Base-by-base conservation (phyloP, 2,113 vertebrate species). In the Pitta sordida region DNA sequence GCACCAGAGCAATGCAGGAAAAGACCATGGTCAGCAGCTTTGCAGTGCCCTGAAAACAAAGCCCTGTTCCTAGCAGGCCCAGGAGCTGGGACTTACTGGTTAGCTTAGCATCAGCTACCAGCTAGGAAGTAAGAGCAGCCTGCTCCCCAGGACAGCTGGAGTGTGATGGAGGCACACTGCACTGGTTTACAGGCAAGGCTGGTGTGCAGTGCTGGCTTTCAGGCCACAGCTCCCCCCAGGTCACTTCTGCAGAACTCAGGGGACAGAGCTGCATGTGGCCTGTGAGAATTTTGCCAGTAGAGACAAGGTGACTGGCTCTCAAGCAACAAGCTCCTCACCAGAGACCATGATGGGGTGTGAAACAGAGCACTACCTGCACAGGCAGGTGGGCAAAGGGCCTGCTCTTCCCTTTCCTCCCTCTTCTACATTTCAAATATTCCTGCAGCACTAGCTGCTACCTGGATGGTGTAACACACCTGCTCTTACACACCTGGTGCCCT, bases 211-310 rank as follows among this genome's bases (percentile, higher is more conserved):
- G 0, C 52, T 19, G 53, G 26, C 4, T 14, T 32, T 18, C 58
- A 65, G 82, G 36, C 58, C 6, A 4, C 43, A 30, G 71, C 29
- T 77, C 9, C 26, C n/a, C 4, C 22, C 41, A 36, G 30, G 46
- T 10, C 46, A 60, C 16, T 51, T 32, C 30, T 37, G 36, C 53
- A 26, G 68, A 39, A 18, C 73, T 59, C 36, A 8, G 26, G 20
- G 51, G 26, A 46, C 20, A 36, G 26, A 46, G 43, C 21, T 24
- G 19, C 4, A 21, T 7, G 26, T 34, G n/a, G 51, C 51, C 32
- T 3, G 1, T 1, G 3, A 30, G 48, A 7, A 1, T 13, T 2
- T 1, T 1, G 3, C 4, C 58, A 39, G 19, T 20, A 1, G 1
- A 22, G 49, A 53, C 5, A 6, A 11, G 26, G 39, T 1, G 10